Evolutionary conservation across 2,797 vertebrate species (phyloP).

Genomic region (Gambusia yucatana): DNA sequence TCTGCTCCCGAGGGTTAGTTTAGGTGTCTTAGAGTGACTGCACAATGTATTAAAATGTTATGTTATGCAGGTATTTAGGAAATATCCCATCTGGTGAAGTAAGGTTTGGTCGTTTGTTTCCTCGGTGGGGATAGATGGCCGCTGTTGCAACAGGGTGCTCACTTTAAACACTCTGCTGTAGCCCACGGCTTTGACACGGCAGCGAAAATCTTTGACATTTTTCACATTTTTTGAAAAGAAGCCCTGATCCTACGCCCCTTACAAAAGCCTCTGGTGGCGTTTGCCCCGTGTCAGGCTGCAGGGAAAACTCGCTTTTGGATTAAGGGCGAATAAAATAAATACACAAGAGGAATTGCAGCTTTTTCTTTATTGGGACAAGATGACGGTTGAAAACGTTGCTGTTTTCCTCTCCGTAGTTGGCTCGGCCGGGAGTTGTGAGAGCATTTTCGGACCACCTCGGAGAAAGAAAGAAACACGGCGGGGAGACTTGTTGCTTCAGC

Average conservation of each 20-base stretch:
- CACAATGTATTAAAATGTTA: constrained; percentile 46
- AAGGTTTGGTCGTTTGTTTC: constrained; percentile 62
- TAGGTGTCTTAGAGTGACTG: constrained; percentile 43
- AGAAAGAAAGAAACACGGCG: constrained; percentile 85
- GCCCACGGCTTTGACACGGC: constrained; percentile 78
- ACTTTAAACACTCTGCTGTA: constrained; percentile 78
- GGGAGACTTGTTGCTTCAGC: constrained; percentile 92
- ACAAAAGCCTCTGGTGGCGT: constrained; percentile 56
- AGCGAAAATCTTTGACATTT: constrained; percentile 86
- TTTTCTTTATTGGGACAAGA: constrained; percentile 75
- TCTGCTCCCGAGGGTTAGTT: constrained; percentile 59
- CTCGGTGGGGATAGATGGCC: constrained; percentile 64
- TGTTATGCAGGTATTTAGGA: constrained; percentile 44
- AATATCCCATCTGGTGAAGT: constrained; percentile 49
- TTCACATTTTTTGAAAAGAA: constrained; percentile 84
- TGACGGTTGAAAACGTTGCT: constrained; percentile 88
- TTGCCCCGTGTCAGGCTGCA: constrained; percentile 48
- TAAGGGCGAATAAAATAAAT: constrained; percentile 46
- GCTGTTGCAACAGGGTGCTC: constrained; percentile 85
- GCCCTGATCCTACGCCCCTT: constrained; percentile 79
- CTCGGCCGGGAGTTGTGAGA: constrained; percentile 89
- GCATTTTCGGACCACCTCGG: constrained; percentile 90
- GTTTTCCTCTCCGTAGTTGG: constrained; percentile 87
- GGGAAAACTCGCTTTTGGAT: constrained; percentile 47
- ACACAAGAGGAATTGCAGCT: constrained; percentile 43